A percentile compares a stretch with the other conserved stretches of the same genome.
phyloP scores from a whole-genome alignment of 1,140 invertebrate genomes.

The Tenebrio molitor region DNA sequence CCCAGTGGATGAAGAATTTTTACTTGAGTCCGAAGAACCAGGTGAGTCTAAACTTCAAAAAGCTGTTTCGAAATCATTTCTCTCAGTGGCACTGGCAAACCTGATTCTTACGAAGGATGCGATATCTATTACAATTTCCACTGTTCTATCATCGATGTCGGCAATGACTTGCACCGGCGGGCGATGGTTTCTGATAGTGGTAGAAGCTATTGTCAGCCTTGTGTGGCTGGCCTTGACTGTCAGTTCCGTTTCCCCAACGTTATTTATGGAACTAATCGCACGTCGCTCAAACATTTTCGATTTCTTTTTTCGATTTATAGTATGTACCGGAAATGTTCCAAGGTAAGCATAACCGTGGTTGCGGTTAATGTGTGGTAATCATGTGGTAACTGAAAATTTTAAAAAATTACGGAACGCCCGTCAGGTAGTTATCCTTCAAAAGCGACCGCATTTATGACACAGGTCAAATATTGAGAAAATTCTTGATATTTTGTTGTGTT shows the following conservation, averaged over 20 bases:
- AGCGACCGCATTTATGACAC: no score
- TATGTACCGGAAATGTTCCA: no score
- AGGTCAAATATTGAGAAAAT: no score
- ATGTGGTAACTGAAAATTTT: no score
- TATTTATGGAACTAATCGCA: conserved; percentile 64
- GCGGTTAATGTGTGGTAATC: no score
- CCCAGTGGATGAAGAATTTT: no score
- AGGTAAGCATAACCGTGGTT: no score
- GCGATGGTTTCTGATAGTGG: not conserved
- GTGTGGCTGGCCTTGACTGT: conserved; percentile 28
- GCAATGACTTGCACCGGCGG: not conserved
- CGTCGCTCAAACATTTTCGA: conserved; percentile 45
- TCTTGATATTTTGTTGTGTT: no score
- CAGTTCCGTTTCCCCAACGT: conserved; percentile 65
- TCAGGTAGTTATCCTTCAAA: no score
- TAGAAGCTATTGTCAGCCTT: not conserved
- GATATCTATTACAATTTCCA: not conserved
- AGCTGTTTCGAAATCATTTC: conserved; percentile 52
- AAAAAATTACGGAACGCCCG: no score
- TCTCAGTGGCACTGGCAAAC: not conserved
- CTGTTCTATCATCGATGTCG: not conserved
- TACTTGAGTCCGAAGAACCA: no score
- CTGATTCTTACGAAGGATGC: not conserved
- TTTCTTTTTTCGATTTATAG: conserved; percentile 52
- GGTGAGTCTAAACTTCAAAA: conserved; percentile 37